Conservation (phyloP, 1,140 invertebrate genomes). For the Hylaeus volcanicus region DNA sequence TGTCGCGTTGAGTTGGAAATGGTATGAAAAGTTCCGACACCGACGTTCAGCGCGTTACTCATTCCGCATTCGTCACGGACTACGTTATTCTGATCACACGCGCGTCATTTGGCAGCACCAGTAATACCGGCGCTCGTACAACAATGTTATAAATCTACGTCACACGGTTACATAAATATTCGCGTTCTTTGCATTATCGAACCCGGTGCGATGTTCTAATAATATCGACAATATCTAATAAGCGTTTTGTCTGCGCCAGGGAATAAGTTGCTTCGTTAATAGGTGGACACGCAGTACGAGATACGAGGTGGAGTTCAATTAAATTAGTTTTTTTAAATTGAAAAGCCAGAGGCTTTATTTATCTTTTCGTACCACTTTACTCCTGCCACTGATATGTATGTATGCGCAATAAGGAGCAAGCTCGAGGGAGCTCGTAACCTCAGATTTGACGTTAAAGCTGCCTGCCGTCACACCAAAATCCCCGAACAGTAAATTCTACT, state of each 20-base stretch:
- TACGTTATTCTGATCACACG: conserved; percentile 33
- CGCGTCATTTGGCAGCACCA: conserved; percentile 38
- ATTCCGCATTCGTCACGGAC: conserved; percentile 7
- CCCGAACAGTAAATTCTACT: no score
- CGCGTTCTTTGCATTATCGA: conserved; percentile 20
- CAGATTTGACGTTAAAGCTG: no score
- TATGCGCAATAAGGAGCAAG: no score
- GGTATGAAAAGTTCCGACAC: conserved; percentile 4
- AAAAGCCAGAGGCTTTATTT: no score
- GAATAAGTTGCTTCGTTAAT: no score
- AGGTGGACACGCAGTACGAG: no score
- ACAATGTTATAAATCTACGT: conserved; percentile 49
- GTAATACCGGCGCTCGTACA: conserved; percentile 36
- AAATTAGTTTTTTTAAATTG: no score
- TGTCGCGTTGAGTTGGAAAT: not conserved
- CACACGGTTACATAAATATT: conserved; percentile 42
- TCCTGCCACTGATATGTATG: no score
- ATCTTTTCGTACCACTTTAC: no score
- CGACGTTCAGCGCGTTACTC: not conserved
- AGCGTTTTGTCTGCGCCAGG: not conserved
- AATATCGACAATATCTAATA: conserved; percentile 24
- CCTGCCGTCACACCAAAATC: no score
- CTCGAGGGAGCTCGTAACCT: no score
- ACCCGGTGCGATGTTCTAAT: conserved; percentile 9
- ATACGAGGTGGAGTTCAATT: no score